A percentile compares a stretch with the other conserved stretches of the same genome.
Conservation (phyloP, 2,888 invertebrate genomes). For the Mythimna impura region DNA sequence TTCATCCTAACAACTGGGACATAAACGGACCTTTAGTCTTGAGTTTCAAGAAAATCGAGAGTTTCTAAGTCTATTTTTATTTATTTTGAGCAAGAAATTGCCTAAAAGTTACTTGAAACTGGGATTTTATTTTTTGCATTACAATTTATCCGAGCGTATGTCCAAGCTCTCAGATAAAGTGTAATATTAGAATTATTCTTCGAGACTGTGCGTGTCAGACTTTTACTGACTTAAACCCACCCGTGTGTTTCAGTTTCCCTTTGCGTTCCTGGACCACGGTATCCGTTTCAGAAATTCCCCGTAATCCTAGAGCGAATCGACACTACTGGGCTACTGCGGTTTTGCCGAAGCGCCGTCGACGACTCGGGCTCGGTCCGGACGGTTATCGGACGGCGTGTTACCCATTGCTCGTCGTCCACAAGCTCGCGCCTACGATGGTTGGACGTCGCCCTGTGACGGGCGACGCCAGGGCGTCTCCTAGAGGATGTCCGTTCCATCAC, state of each 20-base stretch:
- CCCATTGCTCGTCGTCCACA: not conserved
- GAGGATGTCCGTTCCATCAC: too few relatives aligned
- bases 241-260: too few relatives aligned
- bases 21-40: constrained; percentile 46
- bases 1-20: constrained; percentile 50
- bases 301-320: too few relatives aligned
- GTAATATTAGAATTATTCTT: not conserved
- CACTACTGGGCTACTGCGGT: too few relatives aligned
- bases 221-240: too few relatives aligned
- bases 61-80: constrained; percentile 12
- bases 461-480: not conserved
- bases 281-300: too few relatives aligned
- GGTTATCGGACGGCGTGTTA: not conserved
- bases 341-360: not conserved
- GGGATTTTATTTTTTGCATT: not conserved
- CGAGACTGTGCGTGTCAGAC: too few relatives aligned
- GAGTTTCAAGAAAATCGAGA: constrained; percentile 36
- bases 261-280: too few relatives aligned
- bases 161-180: not conserved
- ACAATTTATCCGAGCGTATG: too few relatives aligned
- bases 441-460: too few relatives aligned
- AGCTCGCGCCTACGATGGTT: not conserved
- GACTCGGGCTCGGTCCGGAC: not conserved
- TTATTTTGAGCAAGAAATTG: constrained; percentile 41
- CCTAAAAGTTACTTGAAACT: not conserved